A percentile compares a stretch with the other conserved stretches of the same genome.
Conservation (phyloP, 1,140 invertebrate species). For the Lutraria rhynchaena region DNA sequence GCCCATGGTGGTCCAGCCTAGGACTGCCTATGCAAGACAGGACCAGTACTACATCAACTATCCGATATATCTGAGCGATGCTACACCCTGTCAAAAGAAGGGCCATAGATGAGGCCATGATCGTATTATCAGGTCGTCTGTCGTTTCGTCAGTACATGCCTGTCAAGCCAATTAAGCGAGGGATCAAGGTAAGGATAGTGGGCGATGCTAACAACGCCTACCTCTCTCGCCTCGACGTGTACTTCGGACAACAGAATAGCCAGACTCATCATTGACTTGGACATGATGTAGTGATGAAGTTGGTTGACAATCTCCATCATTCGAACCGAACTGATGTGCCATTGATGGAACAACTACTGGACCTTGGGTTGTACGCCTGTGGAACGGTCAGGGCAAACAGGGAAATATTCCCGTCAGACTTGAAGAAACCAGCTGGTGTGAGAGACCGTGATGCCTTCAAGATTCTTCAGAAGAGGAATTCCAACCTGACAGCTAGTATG, state of each 20-base stretch:
- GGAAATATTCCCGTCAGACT: slow-evolving; percentile 12
- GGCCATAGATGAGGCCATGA: slow-evolving; percentile 63
- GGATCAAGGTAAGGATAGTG: slow-evolving; percentile 60
- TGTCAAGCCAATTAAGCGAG: slow-evolving; percentile 63
- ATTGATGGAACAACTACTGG: slow-evolving; percentile 24
- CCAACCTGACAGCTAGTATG: slow-evolving; percentile 37
- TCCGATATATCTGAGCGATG: neutral
- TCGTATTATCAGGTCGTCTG: slow-evolving; percentile 55
- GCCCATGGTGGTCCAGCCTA: too few species aligned
- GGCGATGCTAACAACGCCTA: slow-evolving; percentile 56
- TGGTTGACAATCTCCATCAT: neutral
- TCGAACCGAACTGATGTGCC: slow-evolving; percentile 30
- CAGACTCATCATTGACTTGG: slow-evolving; percentile 34
- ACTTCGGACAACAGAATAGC: slow-evolving; percentile 25
- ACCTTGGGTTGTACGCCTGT: slow-evolving; percentile 21
- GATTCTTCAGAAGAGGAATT: slow-evolving; percentile 4
- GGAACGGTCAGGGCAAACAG: slow-evolving; percentile 36
- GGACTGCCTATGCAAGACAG: too few species aligned
- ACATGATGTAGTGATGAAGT: slow-evolving; percentile 29
- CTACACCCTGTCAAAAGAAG: slow-evolving; percentile 43
- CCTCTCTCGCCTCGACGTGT: slow-evolving; percentile 49
- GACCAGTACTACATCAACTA: too few species aligned
- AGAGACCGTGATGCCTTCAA: neutral
- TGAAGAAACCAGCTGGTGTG: slow-evolving; percentile 11
- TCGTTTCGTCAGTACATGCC: slow-evolving; percentile 60